Conservation (phyloP, 1,140 invertebrate genomes). For the Batillaria attramentaria region DNA sequence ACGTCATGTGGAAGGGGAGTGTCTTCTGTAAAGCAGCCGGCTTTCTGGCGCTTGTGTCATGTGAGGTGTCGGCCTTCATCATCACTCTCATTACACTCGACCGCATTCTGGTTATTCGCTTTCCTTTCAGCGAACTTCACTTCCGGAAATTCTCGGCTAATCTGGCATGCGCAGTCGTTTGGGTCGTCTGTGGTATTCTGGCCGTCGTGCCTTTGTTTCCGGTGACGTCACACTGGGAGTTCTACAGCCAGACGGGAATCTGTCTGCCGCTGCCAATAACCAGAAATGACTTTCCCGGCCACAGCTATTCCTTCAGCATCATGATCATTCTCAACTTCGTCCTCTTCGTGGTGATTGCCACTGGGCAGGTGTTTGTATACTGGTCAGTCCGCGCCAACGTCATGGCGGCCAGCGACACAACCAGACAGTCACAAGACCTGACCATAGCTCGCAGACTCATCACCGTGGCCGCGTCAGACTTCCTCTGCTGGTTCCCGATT, state of each 20-base stretch:
- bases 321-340: conserved; percentile 22
- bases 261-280: conserved; percentile 44
- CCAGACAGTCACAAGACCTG: conserved; percentile 1
- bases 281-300: conserved; percentile 20
- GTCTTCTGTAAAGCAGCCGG: conserved; percentile 53
- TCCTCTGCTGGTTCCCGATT: conserved; percentile 33
- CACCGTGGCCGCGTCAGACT: conserved; percentile 23
- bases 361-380: conserved; percentile 41
- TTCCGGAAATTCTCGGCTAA: conserved; percentile 26
- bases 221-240: not conserved
- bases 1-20: conserved; percentile 40
- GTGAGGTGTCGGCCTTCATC: conserved; percentile 47
- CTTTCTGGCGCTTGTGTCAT: conserved; percentile 47
- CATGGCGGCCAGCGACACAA: not conserved
- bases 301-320: conserved; percentile 35
- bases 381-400: not conserved
- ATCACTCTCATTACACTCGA: conserved; percentile 52
- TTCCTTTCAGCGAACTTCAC: conserved; percentile 40
- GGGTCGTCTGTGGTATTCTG: conserved; percentile 32
- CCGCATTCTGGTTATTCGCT: conserved; percentile 46
- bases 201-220: conserved; percentile 29
- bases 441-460: conserved; percentile 11
- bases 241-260: conserved; percentile 36
- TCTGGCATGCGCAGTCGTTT: conserved; percentile 14
- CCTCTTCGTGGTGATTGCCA: conserved; percentile 32